Conservation (phyloP, 2,113 vertebrate species). For the Pluvianellus socialis region DNA sequence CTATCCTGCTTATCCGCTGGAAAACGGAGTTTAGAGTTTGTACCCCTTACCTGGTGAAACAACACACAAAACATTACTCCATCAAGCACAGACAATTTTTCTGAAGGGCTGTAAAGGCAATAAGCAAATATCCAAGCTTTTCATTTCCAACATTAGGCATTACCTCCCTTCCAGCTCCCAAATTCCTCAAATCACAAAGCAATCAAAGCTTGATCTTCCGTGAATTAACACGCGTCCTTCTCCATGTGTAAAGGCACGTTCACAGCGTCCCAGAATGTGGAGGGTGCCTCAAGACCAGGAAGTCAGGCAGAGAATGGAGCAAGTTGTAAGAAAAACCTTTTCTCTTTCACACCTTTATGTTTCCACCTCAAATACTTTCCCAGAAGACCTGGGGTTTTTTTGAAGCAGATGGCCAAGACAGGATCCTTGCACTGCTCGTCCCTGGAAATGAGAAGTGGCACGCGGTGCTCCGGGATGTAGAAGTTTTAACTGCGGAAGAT, state of each 20-base stretch:
- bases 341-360: not conserved
- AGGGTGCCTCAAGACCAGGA: not conserved
- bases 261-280: accelerated
- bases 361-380: not conserved
- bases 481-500: not conserved
- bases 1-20: not conserved
- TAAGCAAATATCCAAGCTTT: not conserved
- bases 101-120: not conserved
- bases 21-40: not conserved
- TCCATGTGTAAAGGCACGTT: not conserved
- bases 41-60: not conserved
- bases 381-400: not conserved
- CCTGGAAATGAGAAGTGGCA: not conserved
- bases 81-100: not conserved
- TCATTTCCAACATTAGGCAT: not conserved
- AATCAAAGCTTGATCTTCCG: not conserved
- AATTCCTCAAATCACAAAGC: not conserved
- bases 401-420: not conserved
- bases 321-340: not conserved
- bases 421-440: not conserved
- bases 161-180: not conserved
- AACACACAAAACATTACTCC: not conserved
- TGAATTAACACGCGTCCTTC: not conserved
- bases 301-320: not conserved
- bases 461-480: not conserved